phyloP scores from a whole-genome alignment of 2,888 invertebrate species.

The Tridacna crocea region DNA sequence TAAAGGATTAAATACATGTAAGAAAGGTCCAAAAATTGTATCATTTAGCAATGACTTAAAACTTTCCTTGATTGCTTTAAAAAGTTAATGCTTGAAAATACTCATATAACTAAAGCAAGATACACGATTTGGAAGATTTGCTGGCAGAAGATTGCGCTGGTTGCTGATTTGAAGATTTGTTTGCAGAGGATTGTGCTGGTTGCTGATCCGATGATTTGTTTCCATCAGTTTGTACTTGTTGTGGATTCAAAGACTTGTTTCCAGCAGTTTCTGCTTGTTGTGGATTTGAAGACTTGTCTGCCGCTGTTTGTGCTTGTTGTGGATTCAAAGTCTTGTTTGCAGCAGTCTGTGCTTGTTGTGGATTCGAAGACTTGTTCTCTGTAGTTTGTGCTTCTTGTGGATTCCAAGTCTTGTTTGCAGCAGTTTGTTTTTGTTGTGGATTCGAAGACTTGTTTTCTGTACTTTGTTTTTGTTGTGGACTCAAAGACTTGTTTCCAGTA shows the following conservation, averaged over 20 bases:
- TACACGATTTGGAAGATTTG: conserved; percentile 25
- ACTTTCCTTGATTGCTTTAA: too few relatives aligned
- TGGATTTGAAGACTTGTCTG: not conserved
- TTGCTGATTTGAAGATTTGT: conserved; percentile 19
- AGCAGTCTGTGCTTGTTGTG: not conserved
- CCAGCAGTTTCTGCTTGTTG: not conserved
- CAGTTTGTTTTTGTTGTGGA: not conserved
- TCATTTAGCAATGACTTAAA: too few relatives aligned
- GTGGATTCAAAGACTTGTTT: not conserved
- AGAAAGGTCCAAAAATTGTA: not conserved
- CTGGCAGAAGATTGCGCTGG: not conserved
- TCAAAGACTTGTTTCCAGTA: not conserved
- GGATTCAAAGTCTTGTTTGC: not conserved
- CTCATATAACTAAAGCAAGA: conserved; percentile 20
- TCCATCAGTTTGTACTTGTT: not conserved
- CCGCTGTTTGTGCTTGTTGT: not conserved
- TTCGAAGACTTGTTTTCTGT: conserved; percentile 1
- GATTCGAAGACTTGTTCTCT: conserved; percentile 7
- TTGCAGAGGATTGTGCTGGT: not conserved
- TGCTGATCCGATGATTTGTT: conserved; percentile 12
- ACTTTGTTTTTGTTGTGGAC: not conserved
- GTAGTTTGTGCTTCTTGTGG: not conserved
- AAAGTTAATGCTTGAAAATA: too few relatives aligned
- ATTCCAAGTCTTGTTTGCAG: conserved; percentile 8
- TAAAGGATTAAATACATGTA: too few relatives aligned